phyloP scores from a whole-genome alignment of 2,113 vertebrate genomes.

The Sorex fumeus region DNA sequence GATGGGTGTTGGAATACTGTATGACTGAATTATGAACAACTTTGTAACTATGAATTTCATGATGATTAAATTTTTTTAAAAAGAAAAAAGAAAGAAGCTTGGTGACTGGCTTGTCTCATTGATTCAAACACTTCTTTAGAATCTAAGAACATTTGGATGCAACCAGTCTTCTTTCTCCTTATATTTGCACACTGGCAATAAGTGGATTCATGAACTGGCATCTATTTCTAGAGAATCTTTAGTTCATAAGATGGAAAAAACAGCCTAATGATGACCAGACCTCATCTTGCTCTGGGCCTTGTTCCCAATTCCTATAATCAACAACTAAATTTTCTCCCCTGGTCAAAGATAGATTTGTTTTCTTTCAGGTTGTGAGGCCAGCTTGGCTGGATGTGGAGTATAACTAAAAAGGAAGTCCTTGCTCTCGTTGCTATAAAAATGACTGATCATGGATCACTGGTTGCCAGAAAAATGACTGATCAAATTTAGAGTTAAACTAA shows the following conservation, averaged over 20 bases:
- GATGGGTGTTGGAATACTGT: no score
- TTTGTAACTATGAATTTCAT: no score
- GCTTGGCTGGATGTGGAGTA: neutral
- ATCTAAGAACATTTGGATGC: no score
- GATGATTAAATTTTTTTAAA: no score
- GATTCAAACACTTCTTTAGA: no score
- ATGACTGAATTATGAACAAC: no score
- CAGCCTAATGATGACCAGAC: no score
- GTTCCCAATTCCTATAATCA: neutral
- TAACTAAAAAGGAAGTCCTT: neutral
- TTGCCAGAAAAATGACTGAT: neutral
- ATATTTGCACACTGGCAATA: neutral
- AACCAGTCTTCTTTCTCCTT: no score
- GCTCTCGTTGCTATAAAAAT: neutral
- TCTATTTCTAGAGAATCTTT: neutral
- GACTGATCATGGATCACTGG: no score
- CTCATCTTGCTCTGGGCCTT: neutral
- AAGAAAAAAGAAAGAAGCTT: no score
- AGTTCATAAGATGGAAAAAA: neutral
- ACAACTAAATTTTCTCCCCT: neutral
- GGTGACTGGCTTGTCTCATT: no score
- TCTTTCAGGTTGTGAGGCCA: conserved; percentile 1
- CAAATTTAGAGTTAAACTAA: neutral
- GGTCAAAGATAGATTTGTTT: neutral
- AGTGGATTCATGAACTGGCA: neutral